Conservation (phyloP, 2,113 vertebrate species). For the Gorsachius goisagi region DNA sequence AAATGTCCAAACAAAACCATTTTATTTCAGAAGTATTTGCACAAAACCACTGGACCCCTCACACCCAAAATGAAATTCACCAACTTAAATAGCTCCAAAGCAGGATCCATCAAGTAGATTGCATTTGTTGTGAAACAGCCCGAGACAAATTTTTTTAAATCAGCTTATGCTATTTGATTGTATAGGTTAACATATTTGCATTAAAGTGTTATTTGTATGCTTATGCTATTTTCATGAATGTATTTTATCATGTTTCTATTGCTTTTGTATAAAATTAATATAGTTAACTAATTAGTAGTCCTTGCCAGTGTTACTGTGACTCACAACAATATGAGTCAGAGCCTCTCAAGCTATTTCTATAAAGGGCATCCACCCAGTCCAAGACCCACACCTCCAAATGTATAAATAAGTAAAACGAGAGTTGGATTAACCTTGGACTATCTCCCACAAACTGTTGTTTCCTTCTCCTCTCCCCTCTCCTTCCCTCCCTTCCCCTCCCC, state of each 20-base stretch:
- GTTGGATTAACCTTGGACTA: not conserved
- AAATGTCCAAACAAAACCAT: not conserved
- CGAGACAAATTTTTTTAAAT: rapidly evolving
- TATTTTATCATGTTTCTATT: not conserved
- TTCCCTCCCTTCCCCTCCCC: not conserved
- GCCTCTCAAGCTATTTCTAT: not conserved
- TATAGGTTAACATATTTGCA: not conserved
- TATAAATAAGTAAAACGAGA: not conserved
- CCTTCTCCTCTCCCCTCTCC: not conserved
- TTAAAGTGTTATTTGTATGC: not conserved
- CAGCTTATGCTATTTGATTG: not conserved
- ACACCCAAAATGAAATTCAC: not conserved
- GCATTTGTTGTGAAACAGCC: not conserved
- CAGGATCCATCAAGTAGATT: not conserved
- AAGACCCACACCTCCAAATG: not conserved
- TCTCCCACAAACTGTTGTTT: not conserved
- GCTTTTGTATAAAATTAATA: not conserved
- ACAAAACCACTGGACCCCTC: not conserved
- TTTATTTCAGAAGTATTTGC: not conserved
- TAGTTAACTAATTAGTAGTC: not conserved
- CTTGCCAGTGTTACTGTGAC: not conserved
- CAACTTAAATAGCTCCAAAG: not conserved
- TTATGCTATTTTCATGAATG: not conserved
- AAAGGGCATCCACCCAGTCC: not conserved
- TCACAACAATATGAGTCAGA: slow-evolving; percentile 40